Conservation (phyloP, 2,113 vertebrate species). For the Dolichotis patagonum region DNA sequence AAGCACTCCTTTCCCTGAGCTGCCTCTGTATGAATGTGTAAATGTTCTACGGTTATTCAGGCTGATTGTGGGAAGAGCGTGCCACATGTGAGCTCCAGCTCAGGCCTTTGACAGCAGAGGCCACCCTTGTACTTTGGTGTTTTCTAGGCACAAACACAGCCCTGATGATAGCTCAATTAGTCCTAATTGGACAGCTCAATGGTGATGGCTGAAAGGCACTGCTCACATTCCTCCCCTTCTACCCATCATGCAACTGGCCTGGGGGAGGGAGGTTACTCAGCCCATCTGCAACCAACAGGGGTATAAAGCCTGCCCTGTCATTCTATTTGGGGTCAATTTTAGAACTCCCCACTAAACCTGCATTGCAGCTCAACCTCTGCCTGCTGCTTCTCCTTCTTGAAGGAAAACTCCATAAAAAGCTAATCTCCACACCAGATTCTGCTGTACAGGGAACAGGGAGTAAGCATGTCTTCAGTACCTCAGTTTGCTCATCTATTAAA, state of each 20-base stretch:
- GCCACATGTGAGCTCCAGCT: neutral
- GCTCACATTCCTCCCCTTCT: neutral
- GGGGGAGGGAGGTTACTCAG: neutral
- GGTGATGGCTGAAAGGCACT: neutral
- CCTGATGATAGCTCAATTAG: accelerated
- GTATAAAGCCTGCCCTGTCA: neutral
- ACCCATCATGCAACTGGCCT: neutral
- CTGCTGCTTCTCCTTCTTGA: neutral
- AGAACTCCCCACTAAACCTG: neutral
- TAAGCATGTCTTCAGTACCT: neutral
- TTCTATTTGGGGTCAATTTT: neutral
- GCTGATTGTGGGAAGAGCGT: neutral
- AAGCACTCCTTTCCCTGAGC: neutral
- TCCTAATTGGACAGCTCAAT: neutral
- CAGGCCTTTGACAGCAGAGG: neutral
- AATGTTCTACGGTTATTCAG: neutral
- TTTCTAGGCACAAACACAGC: neutral
- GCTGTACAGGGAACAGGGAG: neutral
- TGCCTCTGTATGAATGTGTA: accelerated
- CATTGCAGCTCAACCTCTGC: neutral
- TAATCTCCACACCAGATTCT: neutral
- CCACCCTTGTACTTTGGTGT: neutral
- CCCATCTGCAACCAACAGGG: neutral
- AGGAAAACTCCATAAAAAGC: neutral
- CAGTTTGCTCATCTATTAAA: neutral